Percentiles rank a stretch among this genome's conserved stretches.
Conservation (phyloP, 2,113 vertebrate genomes). For the Acrocephalus kingi region DNA sequence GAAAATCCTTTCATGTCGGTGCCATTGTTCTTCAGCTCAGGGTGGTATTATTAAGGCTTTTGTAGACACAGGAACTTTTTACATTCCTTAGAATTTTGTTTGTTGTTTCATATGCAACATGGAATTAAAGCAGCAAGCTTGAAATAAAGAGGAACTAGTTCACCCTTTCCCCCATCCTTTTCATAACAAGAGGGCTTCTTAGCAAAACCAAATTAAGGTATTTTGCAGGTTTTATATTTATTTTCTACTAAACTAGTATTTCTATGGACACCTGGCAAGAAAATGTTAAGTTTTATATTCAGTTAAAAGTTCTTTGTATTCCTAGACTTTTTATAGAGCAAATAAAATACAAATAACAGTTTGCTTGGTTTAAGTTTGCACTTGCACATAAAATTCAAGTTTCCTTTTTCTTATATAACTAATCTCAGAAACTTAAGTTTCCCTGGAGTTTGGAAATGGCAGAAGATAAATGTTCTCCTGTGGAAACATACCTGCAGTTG, state of each 20-base stretch:
- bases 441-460: neutral
- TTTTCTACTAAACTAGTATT: neutral
- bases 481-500: neutral
- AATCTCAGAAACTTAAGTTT: neutral
- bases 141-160: neutral
- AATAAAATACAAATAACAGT: neutral
- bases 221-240: neutral
- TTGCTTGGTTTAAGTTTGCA: neutral
- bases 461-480: neutral
- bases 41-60: neutral
- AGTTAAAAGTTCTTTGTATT: neutral
- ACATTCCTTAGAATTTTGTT: neutral
- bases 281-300: neutral
- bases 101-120: conserved; percentile 2
- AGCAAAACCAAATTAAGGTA: neutral
- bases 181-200: neutral
- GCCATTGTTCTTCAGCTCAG: neutral
- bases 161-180: neutral
- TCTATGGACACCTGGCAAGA: neutral
- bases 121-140: conserved; percentile 13
- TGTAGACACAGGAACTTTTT: neutral
- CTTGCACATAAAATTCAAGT: neutral
- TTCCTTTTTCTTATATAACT: neutral
- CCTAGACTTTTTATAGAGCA: neutral
- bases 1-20: neutral